Base-by-base conservation (phyloP, 2,113 vertebrate genomes). In the Dipodomys ordii region DNA sequence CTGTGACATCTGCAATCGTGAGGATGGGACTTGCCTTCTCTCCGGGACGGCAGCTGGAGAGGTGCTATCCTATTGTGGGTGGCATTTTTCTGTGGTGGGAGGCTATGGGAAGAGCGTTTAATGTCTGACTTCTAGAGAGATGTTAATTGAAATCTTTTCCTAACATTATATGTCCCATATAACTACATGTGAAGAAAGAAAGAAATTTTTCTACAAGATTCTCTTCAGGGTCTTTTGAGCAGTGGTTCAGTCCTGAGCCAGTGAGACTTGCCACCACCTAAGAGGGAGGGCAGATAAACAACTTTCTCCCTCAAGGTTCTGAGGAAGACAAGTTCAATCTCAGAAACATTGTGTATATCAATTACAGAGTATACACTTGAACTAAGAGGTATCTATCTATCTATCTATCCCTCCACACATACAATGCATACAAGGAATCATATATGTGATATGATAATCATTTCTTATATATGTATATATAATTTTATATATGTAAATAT, bases 51-150 rank as follows among this genome's bases (percentile, higher is more conserved):
- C 67, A 2, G 57, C 3, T 44, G 19, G 28, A n/a, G 49, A 16
- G 19, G 18, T 0, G 4, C n/a, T 62, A 28, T 49, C 27, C 79
- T 73, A 0, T 16, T 69, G 15, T 1, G 4, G 32, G 67, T n/a
- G 32, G 46, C 7, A 6, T 64, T 93, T 92, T 79, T 71, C 86
- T 80, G 77, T 68, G 44, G 71, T 60, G 39, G 64, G 22, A 87
- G n/a, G 68, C 64, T n/a, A 71, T 46, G 20, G 39, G 44, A 86
- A 88, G 27, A 65, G 19, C 77, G 82, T 91, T 95, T 65, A 62
- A 82, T 68, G 72, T 88, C 46, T 27, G 0, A 83, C 64, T 95
- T 95, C 79, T 76, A 77, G n/a, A 90, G 18, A 88, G 68, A 88
- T 32, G 39, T 23, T 90, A 57, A 72, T 71, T 72, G 71, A 72